phyloP scores from a whole-genome alignment of 1,140 invertebrate species.

The Samia ricini region DNA sequence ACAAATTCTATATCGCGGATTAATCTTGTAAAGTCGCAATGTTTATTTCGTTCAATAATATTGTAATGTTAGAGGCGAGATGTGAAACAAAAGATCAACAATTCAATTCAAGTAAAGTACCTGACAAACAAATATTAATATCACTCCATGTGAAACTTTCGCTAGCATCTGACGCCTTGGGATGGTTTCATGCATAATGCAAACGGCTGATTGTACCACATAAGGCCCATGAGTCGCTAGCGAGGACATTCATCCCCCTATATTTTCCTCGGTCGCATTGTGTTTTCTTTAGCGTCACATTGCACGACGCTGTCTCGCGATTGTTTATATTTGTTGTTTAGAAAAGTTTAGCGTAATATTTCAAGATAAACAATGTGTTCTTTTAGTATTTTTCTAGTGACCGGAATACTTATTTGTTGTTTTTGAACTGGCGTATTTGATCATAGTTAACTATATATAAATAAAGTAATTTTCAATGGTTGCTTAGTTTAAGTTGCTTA shows the following conservation, averaged over 20 bases:
- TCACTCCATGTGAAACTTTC: slow-evolving; percentile 40
- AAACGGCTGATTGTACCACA: slow-evolving; percentile 57
- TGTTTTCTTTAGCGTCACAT: slow-evolving; percentile 41
- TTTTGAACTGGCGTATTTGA: background rate
- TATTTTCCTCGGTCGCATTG: no score
- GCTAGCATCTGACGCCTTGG: slow-evolving; percentile 48
- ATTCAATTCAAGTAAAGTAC: slow-evolving; percentile 24
- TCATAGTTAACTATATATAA: background rate
- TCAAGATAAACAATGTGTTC: background rate
- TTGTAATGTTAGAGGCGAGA: background rate
- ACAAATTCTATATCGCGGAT: no score
- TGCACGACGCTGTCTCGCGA: slow-evolving; percentile 19
- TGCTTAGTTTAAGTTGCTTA: no score
- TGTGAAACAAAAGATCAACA: slow-evolving; percentile 15
- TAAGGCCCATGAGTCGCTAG: slow-evolving; percentile 46
- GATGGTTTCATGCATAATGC: slow-evolving; percentile 63
- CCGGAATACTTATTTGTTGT: background rate
- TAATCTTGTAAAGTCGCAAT: no score
- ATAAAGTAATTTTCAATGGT: no score
- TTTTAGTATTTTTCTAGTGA: background rate
- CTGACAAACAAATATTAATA: slow-evolving; percentile 55
- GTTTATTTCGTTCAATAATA: background rate
- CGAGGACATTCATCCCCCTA: slow-evolving; percentile 51
- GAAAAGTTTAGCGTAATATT: background rate
- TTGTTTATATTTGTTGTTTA: slow-evolving; percentile 12